These are phyloP conservation scores for Vandiemenella viatica DNA, from an alignment of 2,888 invertebrate genomes.

Conservation along the genomic window DNA sequence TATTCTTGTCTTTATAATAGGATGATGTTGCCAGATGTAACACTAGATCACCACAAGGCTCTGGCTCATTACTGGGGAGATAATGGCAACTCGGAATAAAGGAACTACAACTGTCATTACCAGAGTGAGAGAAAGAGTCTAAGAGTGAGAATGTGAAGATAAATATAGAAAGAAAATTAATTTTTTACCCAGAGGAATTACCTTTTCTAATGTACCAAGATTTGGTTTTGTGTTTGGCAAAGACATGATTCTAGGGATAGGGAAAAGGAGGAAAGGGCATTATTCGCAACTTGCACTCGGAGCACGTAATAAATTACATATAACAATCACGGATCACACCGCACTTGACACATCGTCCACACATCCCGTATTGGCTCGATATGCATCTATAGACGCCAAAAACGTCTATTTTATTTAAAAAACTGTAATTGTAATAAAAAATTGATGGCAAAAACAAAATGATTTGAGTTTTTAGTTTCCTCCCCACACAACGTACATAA, in stretches of 20 bases:
- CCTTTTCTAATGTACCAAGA: slow-evolving; percentile 8
- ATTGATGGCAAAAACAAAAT: slow-evolving; percentile 16
- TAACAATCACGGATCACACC: slow-evolving; percentile 2
- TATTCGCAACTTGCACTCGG: slow-evolving; percentile 14
- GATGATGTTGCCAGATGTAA: slow-evolving; percentile 10
- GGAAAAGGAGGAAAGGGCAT: slow-evolving; percentile 6
- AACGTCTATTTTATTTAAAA: slow-evolving; percentile 15
- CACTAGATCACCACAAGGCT: slow-evolving; percentile 2
- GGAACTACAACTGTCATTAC: slow-evolving; percentile 10
- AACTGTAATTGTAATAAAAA: slow-evolving; percentile 15
- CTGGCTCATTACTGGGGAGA: slow-evolving; percentile 6
- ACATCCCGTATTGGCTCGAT: slow-evolving; percentile 9
- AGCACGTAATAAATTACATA: slow-evolving; percentile 7
- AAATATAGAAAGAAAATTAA: slow-evolving; percentile 11
- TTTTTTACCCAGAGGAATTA: not conserved
- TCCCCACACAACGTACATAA: not conserved
- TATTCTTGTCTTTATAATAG: slow-evolving; percentile 14
- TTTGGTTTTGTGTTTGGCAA: not conserved
- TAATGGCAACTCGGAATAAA: slow-evolving; percentile 9
- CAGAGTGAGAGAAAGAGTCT: slow-evolving; percentile 10
- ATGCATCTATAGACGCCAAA: slow-evolving; percentile 16
- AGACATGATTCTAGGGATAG: not conserved
- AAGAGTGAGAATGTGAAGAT: slow-evolving; percentile 13
- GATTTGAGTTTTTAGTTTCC: slow-evolving; percentile 4
- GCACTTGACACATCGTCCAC: slow-evolving; percentile 5